Evolutionary conservation across 2,113 vertebrate species (phyloP).

Genomic region (Siphamia tubifer): DNA sequence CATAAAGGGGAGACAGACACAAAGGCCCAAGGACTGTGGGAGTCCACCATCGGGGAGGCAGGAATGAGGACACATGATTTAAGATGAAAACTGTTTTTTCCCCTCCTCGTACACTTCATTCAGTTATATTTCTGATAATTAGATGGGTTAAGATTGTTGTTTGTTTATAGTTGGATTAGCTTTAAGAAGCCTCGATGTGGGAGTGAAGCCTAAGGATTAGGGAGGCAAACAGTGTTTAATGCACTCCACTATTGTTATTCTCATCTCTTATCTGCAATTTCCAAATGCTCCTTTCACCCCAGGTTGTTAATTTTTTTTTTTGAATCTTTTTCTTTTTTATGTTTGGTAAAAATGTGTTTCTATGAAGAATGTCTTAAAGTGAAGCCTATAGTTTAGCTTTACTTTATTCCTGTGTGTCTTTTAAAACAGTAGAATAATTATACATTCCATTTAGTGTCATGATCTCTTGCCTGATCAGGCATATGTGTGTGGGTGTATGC

Average conservation of each 20-base stretch:
- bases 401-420: background rate
- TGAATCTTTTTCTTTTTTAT: too few species aligned
- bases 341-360: too few species aligned
- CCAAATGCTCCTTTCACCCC: conserved; percentile 18
- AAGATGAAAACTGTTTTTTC: conserved; percentile 32
- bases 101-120: background rate
- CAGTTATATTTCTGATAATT: conserved; percentile 53
- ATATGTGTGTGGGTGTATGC: too few species aligned
- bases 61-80: conserved; percentile 67
- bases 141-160: conserved; percentile 30
- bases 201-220: conserved; percentile 47
- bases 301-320: background rate
- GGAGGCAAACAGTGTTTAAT: conserved; percentile 39
- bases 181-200: conserved; percentile 23
- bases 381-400: too few species aligned
- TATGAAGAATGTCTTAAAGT: too few species aligned
- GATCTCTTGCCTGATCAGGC: conserved; percentile 17
- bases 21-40: conserved; percentile 77
- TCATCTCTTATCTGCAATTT: conserved; percentile 34
- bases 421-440: conserved; percentile 1
- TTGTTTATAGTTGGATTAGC: conserved; percentile 53
- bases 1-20: conserved; percentile 78
- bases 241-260: conserved; percentile 26
- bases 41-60: conserved; percentile 70
- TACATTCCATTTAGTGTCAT: conserved; percentile 22